phyloP scores from a whole-genome alignment of 2,113 vertebrate genomes.

The Oreochromis aureus region DNA sequence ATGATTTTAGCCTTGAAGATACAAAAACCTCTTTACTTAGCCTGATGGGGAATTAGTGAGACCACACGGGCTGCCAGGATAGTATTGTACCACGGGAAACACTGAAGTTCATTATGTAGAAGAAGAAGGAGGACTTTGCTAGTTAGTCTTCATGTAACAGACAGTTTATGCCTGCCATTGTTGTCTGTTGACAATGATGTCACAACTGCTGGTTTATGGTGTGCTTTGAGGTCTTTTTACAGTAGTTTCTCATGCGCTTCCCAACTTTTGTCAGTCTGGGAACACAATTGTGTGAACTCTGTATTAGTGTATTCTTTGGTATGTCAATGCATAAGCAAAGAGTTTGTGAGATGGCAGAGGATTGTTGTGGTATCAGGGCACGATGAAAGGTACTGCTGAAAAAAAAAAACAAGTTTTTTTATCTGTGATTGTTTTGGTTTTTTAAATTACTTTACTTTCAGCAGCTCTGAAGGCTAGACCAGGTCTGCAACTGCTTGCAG shows the following conservation, averaged over 20 bases:
- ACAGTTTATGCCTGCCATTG: background rate
- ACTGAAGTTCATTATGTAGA: background rate
- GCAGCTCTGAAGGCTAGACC: background rate
- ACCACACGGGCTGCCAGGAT: background rate
- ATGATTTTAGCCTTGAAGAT: background rate
- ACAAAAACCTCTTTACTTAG: background rate
- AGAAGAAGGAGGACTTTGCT: background rate
- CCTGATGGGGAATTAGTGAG: background rate
- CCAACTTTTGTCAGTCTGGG: background rate
- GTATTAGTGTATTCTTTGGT: background rate
- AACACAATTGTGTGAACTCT: background rate
- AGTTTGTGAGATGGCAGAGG: background rate
- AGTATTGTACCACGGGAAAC: background rate
- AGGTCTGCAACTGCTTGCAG: background rate
- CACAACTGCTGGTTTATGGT: background rate
- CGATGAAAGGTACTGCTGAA: background rate
- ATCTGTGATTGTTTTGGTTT: background rate
- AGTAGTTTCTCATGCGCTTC: background rate
- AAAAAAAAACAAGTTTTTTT: background rate
- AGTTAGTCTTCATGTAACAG: background rate
- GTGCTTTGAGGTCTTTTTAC: background rate
- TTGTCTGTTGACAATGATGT: background rate
- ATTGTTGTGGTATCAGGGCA: accelerated
- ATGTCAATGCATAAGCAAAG: background rate
- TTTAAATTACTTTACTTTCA: background rate